Conservation (phyloP, 2,888 invertebrate genomes). For the Hipparchia sbordonii region DNA sequence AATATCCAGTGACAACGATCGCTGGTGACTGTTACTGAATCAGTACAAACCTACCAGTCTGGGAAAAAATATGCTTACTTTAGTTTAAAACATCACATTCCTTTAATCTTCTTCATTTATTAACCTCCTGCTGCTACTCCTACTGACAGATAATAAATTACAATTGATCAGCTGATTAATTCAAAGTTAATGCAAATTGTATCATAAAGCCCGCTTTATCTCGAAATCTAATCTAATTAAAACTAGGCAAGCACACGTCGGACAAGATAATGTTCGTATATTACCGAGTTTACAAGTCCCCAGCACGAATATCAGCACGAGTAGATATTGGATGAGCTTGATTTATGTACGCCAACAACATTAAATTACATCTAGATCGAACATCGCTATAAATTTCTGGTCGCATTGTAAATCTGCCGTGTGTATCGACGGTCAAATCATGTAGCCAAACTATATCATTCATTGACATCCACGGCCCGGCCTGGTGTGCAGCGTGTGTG, state of each 20-base stretch:
- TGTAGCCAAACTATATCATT: constrained; percentile 67
- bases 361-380: constrained; percentile 82
- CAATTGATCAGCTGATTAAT: constrained; percentile 11
- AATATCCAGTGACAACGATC: too few relatives aligned
- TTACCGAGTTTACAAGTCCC: constrained; percentile 66
- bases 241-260: constrained; percentile 50
- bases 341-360: constrained; percentile 77
- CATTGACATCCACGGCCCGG: constrained; percentile 55
- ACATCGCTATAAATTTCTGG: constrained; percentile 78
- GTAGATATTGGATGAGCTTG: constrained; percentile 67
- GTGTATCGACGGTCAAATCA: constrained; percentile 77
- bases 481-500: constrained; percentile 21
- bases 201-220: constrained; percentile 26
- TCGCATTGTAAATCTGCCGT: constrained; percentile 79
- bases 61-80: too few relatives aligned
- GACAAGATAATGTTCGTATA: constrained; percentile 55
- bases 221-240: constrained; percentile 49
- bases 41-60: too few relatives aligned
- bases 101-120: neutral
- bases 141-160: constrained; percentile 23
- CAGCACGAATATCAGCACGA: constrained; percentile 63
- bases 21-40: too few relatives aligned
- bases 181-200: constrained; percentile 28
- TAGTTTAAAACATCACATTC: too few relatives aligned
- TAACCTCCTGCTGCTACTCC: neutral